Evolutionary conservation across 2,888 invertebrate genomes (phyloP).

Genomic region (Eutolmus rufibarbis): DNA sequence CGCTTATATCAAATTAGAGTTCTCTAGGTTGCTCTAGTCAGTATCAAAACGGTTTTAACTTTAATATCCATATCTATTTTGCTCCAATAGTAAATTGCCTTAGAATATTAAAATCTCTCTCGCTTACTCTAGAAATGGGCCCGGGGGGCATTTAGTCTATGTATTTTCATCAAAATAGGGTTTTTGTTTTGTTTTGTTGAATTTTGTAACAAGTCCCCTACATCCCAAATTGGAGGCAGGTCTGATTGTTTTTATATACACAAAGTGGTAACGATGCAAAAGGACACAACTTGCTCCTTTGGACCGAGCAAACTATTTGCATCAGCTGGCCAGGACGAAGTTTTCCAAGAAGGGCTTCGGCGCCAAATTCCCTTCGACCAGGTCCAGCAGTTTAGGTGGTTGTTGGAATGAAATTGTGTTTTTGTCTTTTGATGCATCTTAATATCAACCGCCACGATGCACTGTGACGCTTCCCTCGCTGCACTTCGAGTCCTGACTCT

Average conservation of each 20-base stretch:
- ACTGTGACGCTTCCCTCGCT: constrained; percentile 72
- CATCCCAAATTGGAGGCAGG: neutral
- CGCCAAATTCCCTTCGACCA: neutral
- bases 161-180: neutral
- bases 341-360: neutral
- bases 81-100: constrained; percentile 13
- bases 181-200: neutral
- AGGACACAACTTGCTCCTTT: neutral
- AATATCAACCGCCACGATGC: constrained; percentile 56
- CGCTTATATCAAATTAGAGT: constrained; percentile 26
- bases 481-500: constrained; percentile 87
- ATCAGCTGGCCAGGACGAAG: neutral
- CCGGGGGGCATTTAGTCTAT: neutral
- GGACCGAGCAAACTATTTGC: neutral
- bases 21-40: constrained; percentile 17
- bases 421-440: neutral
- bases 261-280: neutral
- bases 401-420: neutral
- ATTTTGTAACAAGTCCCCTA: neutral
- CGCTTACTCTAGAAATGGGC: neutral
- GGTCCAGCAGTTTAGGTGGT: neutral
- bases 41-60: constrained; percentile 33
- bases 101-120: constrained; percentile 33
- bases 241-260: neutral
- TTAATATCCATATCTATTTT: constrained; percentile 26